phyloP scores from a whole-genome alignment of 2,113 vertebrate species.

The Axis porcinus region DNA sequence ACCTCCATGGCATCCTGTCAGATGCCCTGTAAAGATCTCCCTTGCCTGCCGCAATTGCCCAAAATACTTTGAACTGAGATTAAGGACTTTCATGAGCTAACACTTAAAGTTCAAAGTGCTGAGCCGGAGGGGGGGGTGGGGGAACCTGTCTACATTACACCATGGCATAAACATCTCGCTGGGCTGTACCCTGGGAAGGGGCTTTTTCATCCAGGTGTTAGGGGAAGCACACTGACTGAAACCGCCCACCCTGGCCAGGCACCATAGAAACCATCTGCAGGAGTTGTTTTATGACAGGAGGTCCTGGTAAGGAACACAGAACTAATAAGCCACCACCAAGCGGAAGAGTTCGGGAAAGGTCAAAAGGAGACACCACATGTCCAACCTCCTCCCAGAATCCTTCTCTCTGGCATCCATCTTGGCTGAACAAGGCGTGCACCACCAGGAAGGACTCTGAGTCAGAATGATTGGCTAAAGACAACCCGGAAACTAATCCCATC shows the following conservation, averaged over 20 bases:
- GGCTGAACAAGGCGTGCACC: background rate
- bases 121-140: background rate
- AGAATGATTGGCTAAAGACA: background rate
- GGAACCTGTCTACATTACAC: background rate
- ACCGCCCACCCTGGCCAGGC: background rate
- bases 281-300: fast-evolving
- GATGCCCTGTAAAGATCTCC: background rate
- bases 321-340: background rate
- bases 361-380: background rate
- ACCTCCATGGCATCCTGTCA: background rate
- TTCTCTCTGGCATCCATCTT: background rate
- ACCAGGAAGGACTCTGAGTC: background rate
- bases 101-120: background rate
- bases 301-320: background rate
- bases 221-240: background rate
- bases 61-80: background rate
- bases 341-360: background rate
- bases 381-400: background rate
- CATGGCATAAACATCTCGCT: background rate
- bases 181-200: background rate
- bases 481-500: background rate
- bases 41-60: background rate
- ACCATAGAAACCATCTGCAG: background rate
- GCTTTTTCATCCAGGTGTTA: background rate
- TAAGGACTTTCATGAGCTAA: background rate